These are phyloP conservation scores for Limenitis camilla DNA, from an alignment of 2,888 invertebrate species.

Conservation along the genomic window DNA sequence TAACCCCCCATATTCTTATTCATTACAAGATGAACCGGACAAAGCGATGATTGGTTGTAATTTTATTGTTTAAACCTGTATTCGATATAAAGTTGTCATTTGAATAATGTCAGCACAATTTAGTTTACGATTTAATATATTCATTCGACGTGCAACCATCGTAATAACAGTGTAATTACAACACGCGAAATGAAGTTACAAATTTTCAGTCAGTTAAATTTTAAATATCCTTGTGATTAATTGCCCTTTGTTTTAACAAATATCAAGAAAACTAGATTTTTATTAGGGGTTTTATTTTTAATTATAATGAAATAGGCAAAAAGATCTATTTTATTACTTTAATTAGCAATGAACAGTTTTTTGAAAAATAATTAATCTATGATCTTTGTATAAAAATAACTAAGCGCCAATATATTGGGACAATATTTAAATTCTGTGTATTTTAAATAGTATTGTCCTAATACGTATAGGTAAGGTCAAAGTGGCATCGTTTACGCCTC, in stretches of 20 bases:
- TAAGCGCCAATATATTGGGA: neutral
- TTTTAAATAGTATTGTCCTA: no score
- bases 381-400: neutral
- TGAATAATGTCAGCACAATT: constrained; percentile 29
- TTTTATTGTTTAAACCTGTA: constrained; percentile 36
- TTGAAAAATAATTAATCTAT: neutral
- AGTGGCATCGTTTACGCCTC: constrained; percentile 54
- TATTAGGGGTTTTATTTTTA: neutral
- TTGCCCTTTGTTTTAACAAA: constrained; percentile 9
- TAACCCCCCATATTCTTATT: constrained; percentile 6
- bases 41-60: constrained; percentile 19
- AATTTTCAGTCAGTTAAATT: constrained; percentile 5
- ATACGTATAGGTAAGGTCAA: constrained; percentile 44
- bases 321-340: neutral
- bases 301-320: neutral
- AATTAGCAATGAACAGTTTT: neutral
- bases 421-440: no score
- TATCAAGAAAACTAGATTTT: constrained; percentile 12
- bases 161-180: constrained; percentile 24
- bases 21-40: constrained; percentile 2
- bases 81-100: constrained; percentile 25
- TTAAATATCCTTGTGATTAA: constrained; percentile 4
- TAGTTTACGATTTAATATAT: constrained; percentile 27
- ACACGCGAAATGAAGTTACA: neutral
- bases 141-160: constrained; percentile 28